These are phyloP conservation scores for Drosophila borealis DNA, from an alignment of 2,888 invertebrate species.

Conservation along the genomic window DNA sequence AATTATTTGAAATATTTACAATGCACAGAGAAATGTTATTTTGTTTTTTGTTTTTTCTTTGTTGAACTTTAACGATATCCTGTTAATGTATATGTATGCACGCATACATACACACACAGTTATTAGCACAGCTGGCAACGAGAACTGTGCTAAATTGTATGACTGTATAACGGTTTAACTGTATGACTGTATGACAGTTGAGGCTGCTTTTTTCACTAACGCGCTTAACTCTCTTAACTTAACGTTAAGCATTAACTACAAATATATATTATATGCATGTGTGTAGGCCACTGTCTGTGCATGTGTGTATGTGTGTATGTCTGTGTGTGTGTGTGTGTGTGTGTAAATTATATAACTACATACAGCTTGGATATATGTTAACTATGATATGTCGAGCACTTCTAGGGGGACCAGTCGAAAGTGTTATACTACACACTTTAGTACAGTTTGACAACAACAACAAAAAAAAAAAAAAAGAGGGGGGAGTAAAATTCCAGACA, in stretches of 20 bases:
- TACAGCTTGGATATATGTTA: constrained; percentile 34
- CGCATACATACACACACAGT: neutral
- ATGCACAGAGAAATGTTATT: constrained; percentile 26
- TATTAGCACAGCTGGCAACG: constrained; percentile 27
- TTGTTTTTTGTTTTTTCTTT: neutral
- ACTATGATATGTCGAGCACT: constrained; percentile 47
- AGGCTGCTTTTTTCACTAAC: constrained; percentile 45
- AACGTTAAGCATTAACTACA: constrained; percentile 38
- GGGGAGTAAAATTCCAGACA: neutral
- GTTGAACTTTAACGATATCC: constrained; percentile 40
- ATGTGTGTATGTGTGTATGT: neutral
- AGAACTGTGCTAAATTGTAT: constrained; percentile 27
- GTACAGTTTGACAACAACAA: constrained; percentile 15
- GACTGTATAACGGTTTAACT: constrained; percentile 47
- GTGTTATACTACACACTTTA: constrained; percentile 50
- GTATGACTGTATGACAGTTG: constrained; percentile 60
- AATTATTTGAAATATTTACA: constrained; percentile 53
- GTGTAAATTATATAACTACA: constrained; percentile 13
- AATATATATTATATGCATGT: constrained; percentile 16
- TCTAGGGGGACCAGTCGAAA: constrained; percentile 53
- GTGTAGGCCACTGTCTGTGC: constrained; percentile 10
- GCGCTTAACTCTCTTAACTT: constrained; percentile 19
- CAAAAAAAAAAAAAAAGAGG: constrained; percentile 1
- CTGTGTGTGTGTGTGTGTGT: constrained; percentile 1
- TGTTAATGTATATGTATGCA: neutral